A percentile compares a stretch with the other conserved stretches of the same genome.
Evolutionary conservation across 2,113 vertebrate genomes (phyloP).

Genomic region (Gavia stellata): DNA sequence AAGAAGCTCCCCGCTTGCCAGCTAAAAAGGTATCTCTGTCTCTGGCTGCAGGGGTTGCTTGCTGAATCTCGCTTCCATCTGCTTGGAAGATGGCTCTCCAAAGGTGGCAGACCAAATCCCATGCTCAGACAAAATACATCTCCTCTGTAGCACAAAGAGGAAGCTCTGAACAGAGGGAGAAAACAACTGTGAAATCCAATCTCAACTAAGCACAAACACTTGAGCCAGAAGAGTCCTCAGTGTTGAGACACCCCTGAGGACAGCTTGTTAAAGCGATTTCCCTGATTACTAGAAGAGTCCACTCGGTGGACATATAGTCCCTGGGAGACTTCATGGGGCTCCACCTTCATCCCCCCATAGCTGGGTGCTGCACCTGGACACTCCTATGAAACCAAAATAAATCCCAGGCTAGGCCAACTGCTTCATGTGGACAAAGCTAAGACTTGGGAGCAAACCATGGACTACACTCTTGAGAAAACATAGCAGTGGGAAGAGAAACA

Average conservation of each 20-base stretch:
- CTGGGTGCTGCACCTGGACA: neutral
- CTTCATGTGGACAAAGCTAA: neutral
- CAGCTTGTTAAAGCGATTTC: slow-evolving; percentile 5
- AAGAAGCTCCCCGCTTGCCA: neutral
- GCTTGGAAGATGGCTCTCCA: neutral
- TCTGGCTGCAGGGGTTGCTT: slow-evolving; percentile 14
- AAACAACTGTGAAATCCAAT: slow-evolving; percentile 5
- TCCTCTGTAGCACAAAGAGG: neutral
- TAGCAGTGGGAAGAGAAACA: neutral
- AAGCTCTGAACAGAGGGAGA: neutral
- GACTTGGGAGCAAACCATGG: neutral
- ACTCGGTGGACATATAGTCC: neutral
- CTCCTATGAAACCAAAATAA: neutral
- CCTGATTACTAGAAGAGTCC: neutral
- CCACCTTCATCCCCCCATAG: neutral
- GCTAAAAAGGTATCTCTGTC: neutral
- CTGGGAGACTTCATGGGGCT: neutral
- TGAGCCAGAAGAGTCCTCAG: neutral
- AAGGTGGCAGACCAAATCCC: slow-evolving; percentile 52
- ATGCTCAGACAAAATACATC: slow-evolving; percentile 28
- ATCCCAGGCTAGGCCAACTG: neutral
- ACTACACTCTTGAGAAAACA: neutral
- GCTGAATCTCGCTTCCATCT: slow-evolving; percentile 14
- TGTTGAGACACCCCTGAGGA: neutral
- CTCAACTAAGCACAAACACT: neutral